A percentile compares a stretch with the other conserved stretches of the same genome.
phyloP scores from a whole-genome alignment of 2,113 vertebrate genomes.

The Nothoprocta perdicaria region DNA sequence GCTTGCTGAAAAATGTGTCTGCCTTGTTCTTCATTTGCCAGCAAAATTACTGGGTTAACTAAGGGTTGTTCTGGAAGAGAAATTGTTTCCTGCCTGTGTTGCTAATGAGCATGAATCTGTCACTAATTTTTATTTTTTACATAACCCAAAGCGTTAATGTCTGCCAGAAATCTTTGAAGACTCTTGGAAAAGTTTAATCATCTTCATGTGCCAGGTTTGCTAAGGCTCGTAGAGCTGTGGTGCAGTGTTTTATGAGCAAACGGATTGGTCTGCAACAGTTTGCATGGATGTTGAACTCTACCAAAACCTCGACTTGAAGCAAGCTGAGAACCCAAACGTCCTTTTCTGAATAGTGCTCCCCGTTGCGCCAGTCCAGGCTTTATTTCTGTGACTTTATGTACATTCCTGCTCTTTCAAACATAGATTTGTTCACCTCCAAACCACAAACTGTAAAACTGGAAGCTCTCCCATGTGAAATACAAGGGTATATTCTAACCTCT shows the following conservation, averaged over 20 bases:
- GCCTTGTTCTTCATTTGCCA: not conserved
- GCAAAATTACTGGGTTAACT: not conserved
- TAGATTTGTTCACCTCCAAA: not conserved
- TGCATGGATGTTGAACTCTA: not conserved
- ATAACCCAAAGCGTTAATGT: not conserved
- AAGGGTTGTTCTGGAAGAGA: not conserved
- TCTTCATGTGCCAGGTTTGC: not conserved
- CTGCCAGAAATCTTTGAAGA: conserved; percentile 16
- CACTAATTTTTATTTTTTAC: not conserved
- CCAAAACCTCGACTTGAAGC: not conserved
- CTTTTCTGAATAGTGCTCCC: not conserved
- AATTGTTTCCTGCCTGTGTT: not conserved
- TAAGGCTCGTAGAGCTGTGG: not conserved
- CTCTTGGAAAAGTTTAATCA: not conserved
- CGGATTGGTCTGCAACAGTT: not conserved
- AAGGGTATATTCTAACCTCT: not conserved
- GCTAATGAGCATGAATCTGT: not conserved
- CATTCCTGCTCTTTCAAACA: not conserved
- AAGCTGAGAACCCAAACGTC: not conserved
- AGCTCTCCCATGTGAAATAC: not conserved
- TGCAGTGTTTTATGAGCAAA: not conserved
- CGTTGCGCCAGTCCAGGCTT: not conserved
- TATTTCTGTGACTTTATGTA: not conserved
- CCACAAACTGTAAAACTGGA: not conserved
- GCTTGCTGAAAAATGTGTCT: not conserved